phyloP scores from a whole-genome alignment of 2,797 vertebrate species.

The Tragopan temminckii region DNA sequence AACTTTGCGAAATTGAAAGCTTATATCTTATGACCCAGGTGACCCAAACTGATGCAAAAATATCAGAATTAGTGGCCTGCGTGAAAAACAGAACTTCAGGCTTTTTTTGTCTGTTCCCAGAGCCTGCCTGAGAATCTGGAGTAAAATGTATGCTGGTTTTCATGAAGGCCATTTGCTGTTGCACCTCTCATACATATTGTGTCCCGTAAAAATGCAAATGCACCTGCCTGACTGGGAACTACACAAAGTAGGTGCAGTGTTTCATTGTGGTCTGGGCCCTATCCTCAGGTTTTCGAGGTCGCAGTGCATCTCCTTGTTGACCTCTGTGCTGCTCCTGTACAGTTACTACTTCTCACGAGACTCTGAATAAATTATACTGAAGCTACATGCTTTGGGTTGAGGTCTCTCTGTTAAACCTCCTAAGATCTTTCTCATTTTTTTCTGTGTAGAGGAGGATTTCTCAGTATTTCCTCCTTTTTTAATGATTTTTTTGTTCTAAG shows the following conservation, averaged over 20 bases:
- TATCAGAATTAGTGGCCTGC: slow-evolving; percentile 26
- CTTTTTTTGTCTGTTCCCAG: background rate
- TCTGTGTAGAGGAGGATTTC: slow-evolving; percentile 8
- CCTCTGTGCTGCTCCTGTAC: background rate
- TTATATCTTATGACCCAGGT: slow-evolving; percentile 47
- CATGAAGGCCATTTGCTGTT: background rate
- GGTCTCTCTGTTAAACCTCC: slow-evolving; percentile 1
- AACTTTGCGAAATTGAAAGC: slow-evolving; percentile 54
- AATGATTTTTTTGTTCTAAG: background rate
- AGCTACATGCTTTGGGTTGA: background rate
- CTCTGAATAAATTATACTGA: background rate
- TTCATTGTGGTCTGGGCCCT: background rate
- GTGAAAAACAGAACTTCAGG: background rate
- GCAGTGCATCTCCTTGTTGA: background rate
- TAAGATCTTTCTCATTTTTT: slow-evolving; percentile 1
- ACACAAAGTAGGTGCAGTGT: background rate
- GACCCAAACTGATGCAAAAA: slow-evolving; percentile 62
- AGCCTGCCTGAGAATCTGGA: background rate
- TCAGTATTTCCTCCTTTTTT: slow-evolving; percentile 3
- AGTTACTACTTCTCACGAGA: background rate
- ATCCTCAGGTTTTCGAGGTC: background rate
- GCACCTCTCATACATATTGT: accelerated
- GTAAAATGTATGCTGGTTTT: background rate
- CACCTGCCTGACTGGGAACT: background rate
- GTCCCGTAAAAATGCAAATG: background rate